Percentiles rank a stretch among this genome's conserved stretches.
These are phyloP conservation scores for Gorsachius goisagi DNA, from an alignment of 2,113 vertebrate genomes.

Conservation along the genomic window DNA sequence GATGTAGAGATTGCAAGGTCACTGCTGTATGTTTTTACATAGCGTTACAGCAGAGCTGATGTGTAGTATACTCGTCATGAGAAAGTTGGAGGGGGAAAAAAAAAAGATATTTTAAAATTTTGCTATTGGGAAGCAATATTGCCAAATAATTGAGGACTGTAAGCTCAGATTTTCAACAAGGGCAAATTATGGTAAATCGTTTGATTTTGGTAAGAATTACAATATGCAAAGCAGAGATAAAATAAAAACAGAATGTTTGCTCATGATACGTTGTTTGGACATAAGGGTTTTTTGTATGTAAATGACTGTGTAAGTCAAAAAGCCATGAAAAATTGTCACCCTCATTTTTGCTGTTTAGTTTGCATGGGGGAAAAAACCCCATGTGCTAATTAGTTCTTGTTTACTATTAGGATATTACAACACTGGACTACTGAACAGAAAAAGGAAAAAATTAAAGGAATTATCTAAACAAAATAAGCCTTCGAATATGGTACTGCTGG, in stretches of 20 bases:
- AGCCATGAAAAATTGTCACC: neutral
- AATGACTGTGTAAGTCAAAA: neutral
- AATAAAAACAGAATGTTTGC: neutral
- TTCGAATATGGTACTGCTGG: neutral
- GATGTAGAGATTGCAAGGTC: neutral
- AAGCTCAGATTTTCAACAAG: neutral
- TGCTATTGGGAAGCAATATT: neutral
- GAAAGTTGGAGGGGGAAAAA: neutral
- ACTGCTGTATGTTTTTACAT: fast-evolving
- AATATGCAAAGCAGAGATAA: neutral
- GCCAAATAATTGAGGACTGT: neutral
- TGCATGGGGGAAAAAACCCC: too few relatives aligned
- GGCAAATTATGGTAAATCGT: neutral
- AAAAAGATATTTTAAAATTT: neutral
- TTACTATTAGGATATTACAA: neutral
- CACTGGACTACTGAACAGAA: neutral
- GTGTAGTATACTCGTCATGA: neutral
- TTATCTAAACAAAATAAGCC: neutral
- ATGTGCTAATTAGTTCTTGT: neutral
- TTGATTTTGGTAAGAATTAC: neutral
- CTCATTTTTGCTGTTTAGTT: neutral
- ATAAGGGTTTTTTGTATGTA: neutral
- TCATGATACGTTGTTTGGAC: neutral
- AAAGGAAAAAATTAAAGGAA: neutral
- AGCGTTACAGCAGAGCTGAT: neutral